Evolutionary conservation across 2,113 vertebrate genomes (phyloP).

Genomic region (Apus apus): DNA sequence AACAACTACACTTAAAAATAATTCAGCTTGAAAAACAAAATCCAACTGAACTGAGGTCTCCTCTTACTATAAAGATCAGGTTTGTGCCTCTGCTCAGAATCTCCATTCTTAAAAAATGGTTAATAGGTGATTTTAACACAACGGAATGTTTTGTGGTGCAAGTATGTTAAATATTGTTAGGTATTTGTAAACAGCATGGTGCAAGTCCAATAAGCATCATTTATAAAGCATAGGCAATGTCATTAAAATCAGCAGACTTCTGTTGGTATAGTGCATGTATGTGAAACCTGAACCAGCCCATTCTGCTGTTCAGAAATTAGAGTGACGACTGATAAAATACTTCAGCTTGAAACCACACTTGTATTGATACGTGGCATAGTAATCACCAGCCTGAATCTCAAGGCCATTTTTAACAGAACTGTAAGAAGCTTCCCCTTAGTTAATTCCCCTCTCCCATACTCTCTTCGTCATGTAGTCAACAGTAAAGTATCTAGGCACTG

Average conservation of each 20-base stretch:
- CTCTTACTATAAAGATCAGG: neutral
- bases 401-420: neutral
- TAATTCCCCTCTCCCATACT: neutral
- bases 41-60: neutral
- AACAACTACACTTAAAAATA: neutral
- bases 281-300: neutral
- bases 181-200: neutral
- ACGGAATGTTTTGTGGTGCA: neutral
- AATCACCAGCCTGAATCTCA: neutral
- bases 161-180: neutral
- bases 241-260: neutral
- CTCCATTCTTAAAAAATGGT: neutral
- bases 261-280: neutral
- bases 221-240: neutral
- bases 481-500: neutral
- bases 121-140: neutral
- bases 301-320: neutral
- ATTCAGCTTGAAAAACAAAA: neutral
- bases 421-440: neutral
- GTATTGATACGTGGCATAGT: neutral
- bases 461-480: neutral
- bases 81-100: neutral
- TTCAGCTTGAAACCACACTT: neutral
- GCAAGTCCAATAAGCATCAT: neutral
- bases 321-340: neutral